phyloP scores from a whole-genome alignment of 2,797 vertebrate species.

The Falco peregrinus region DNA sequence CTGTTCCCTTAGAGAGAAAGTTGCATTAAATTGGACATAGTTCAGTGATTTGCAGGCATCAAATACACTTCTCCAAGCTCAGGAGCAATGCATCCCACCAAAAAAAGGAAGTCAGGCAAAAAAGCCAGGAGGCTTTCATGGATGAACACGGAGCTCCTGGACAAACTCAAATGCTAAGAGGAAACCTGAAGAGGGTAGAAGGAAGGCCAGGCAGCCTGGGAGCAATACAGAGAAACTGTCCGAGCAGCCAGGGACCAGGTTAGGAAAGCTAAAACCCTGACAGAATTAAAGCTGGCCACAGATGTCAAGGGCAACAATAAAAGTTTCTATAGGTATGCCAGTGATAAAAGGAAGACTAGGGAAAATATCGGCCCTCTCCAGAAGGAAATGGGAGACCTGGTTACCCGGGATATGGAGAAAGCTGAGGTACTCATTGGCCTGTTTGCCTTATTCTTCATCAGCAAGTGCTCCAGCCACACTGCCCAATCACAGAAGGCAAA shows the following conservation, averaged over 20 bases:
- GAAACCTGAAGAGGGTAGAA: neutral
- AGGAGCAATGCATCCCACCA: neutral
- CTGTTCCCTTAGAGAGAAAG: neutral
- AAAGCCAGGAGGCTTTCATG: neutral
- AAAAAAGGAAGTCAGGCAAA: neutral
- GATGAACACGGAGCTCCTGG: neutral
- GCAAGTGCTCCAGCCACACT: neutral
- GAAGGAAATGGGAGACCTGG: neutral
- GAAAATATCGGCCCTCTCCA: rapidly evolving
- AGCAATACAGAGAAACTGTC: neutral
- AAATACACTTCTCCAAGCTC: neutral
- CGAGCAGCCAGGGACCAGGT: rapidly evolving
- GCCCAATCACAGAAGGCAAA: neutral
- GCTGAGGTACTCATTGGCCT: neutral
- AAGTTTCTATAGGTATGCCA: neutral
- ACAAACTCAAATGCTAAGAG: neutral
- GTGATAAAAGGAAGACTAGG: neutral
- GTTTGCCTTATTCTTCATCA: neutral
- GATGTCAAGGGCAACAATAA: neutral
- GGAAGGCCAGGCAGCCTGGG: too few relatives aligned
- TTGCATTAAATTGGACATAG: slow-evolving; percentile 40
- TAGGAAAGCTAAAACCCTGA: neutral
- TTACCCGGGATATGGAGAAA: neutral
- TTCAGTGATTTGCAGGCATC: slow-evolving; percentile 32
- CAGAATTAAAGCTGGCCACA: neutral